Evolutionary conservation across 2,113 vertebrate species (phyloP).

Genomic region (Gymnocephalus cernua): DNA sequence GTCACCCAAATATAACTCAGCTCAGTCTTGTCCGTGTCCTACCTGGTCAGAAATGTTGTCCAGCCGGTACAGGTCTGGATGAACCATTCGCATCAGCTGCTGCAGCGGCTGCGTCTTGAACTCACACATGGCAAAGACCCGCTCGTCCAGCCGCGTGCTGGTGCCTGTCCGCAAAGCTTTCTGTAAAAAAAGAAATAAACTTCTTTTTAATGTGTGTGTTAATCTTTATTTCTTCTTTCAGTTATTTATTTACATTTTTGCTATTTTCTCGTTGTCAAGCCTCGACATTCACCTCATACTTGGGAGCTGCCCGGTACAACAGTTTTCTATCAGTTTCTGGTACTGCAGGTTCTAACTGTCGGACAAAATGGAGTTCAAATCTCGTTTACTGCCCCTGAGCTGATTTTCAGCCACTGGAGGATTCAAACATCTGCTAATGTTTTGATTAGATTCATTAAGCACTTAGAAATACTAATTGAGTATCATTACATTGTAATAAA

Average conservation of each 20-base stretch:
- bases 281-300: too few species aligned
- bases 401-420: neutral
- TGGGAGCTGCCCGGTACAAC: neutral
- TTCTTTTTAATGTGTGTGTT: fast-evolving
- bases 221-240: neutral
- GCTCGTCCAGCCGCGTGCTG: conserved; percentile 95
- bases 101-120: conserved; percentile 95
- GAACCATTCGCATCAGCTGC: conserved; percentile 93
- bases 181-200: conserved; percentile 71
- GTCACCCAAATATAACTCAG: neutral
- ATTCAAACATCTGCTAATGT: neutral
- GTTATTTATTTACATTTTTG: too few species aligned
- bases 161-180: conserved; percentile 94
- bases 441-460: too few species aligned
- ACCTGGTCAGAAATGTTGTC: conserved; percentile 96
- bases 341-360: neutral
- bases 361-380: neutral
- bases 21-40: neutral
- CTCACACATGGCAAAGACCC: conserved; percentile 97
- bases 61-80: conserved; percentile 95
- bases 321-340: neutral
- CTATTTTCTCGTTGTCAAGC: neutral
- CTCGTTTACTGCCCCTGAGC: neutral
- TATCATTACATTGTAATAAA: neutral
- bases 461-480: neutral